A percentile compares a stretch with the other conserved stretches of the same genome.
These are phyloP conservation scores for Tenualosa thibaudeaui DNA, from an alignment of 2,797 vertebrate genomes.

Conservation along the genomic window DNA sequence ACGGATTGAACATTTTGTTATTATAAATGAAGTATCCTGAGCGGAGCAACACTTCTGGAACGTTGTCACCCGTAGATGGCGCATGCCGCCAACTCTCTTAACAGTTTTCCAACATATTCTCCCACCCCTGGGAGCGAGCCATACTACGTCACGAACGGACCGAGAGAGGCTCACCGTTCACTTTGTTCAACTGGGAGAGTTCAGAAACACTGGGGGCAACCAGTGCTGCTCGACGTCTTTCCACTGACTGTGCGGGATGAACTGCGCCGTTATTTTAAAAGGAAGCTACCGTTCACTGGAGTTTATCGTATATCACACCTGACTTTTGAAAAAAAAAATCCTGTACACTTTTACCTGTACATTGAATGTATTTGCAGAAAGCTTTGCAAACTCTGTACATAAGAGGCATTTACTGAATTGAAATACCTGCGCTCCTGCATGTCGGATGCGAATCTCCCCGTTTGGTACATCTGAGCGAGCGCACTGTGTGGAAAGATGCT, in stretches of 20 bases:
- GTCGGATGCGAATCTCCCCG: slow-evolving; percentile 45
- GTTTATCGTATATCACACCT: slow-evolving; percentile 50
- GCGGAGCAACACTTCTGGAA: background rate
- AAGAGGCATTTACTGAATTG: background rate
- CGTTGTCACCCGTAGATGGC: slow-evolving; percentile 57
- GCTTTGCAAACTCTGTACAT: slow-evolving; percentile 15
- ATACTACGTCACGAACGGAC: slow-evolving; percentile 50
- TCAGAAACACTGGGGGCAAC: slow-evolving; percentile 29
- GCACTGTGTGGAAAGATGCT: slow-evolving; percentile 43
- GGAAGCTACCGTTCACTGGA: slow-evolving; percentile 36
- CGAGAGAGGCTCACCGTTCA: slow-evolving; percentile 30
- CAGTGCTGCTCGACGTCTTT: slow-evolving; percentile 38
- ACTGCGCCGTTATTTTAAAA: slow-evolving; percentile 50
- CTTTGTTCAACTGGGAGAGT: slow-evolving; percentile 39
- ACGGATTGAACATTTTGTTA: background rate
- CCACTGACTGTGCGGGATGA: slow-evolving; percentile 55
- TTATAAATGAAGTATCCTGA: background rate
- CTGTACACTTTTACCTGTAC: slow-evolving; percentile 32
- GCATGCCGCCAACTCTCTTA: slow-evolving; percentile 35
- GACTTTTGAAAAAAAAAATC: background rate
- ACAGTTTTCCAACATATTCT: slow-evolving; percentile 25
- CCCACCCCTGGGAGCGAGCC: slow-evolving; percentile 49
- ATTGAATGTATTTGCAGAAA: slow-evolving; percentile 31
- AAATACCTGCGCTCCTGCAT: slow-evolving; percentile 45
- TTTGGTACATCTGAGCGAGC: slow-evolving; percentile 30